Conservation (phyloP, 2,888 invertebrate genomes). For the Papilio gigon region DNA sequence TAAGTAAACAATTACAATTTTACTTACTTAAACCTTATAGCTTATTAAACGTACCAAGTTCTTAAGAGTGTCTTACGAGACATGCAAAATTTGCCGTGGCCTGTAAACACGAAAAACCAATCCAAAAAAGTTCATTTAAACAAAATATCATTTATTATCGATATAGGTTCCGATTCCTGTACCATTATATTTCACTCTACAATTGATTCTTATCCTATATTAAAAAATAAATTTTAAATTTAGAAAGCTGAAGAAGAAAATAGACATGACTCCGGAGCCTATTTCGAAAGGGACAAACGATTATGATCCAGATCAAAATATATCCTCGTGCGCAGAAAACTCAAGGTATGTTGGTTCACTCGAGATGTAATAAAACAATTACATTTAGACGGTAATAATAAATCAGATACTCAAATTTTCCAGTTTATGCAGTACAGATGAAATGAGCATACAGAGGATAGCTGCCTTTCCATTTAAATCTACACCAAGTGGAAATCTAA, state of each 20-base stretch:
- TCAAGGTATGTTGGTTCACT: slow-evolving; percentile 65
- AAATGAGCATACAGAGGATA: slow-evolving; percentile 56
- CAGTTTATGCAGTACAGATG: slow-evolving; percentile 64
- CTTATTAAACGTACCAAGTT: no score
- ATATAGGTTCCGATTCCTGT: background rate
- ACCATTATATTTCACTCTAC: background rate
- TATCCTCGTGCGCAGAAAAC: slow-evolving; percentile 64
- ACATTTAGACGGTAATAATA: background rate
- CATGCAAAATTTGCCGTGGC: no score
- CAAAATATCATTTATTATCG: background rate
- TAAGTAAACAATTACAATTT: slow-evolving; percentile 50
- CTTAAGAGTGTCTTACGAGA: no score
- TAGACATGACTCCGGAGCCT: slow-evolving; percentile 59
- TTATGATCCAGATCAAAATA: slow-evolving; percentile 55
- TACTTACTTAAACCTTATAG: background rate
- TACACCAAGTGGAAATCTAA: slow-evolving; percentile 87
- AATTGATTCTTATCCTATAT: background rate
- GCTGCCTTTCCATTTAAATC: slow-evolving; percentile 84
- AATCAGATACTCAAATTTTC: slow-evolving; percentile 37
- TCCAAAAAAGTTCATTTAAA: background rate
- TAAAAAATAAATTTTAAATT: background rate
- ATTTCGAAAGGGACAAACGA: slow-evolving; percentile 60
- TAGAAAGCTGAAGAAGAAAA: slow-evolving; percentile 65
- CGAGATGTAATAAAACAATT: background rate
- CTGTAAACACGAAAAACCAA: no score